Base-by-base conservation (phyloP, 2,113 vertebrate genomes). In the Salminus brasiliensis region DNA sequence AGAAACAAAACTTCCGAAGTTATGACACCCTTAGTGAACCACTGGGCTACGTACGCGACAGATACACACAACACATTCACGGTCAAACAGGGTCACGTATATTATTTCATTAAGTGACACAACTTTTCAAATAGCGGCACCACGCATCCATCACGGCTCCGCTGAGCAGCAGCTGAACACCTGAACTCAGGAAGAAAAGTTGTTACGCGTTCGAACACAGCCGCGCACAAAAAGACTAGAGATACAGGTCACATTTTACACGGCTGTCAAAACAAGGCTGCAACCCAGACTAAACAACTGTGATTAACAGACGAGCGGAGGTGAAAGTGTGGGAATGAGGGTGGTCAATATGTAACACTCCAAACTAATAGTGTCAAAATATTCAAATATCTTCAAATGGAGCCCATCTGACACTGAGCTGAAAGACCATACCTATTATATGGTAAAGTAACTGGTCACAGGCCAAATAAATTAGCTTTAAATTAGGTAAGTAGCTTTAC, bases 251-350 rank as follows among this genome's bases (percentile, higher is more conserved):
- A 21, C 74, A 79, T 88, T 85, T 87, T 85, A 80, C 78, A 41
- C 23, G 23, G 49, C 79, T 91, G 90, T 91, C 89, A 91, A 89
- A 91, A 91, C 85, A 91, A 82, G 68, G 21, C 76, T n/a, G 57
- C 15, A 52, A 63, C n/a, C 27, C 85, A 93, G 91, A 92, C 91
- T 91, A 90, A 92, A 92, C 91, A 90, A 45, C 52, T 41, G 32
- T 32, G 23, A 49, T 70, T 63, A 65, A 55, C 7, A 21, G 55
- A 75, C 32, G 23, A 70, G 55, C 34, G 52, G 27, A 47, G 70
- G 79, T 78, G 62, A 78, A 30, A 69, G 85, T 73, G 57, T 74
- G 76, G 86, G 77, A 71, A 76, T 25, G 52, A 41, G 41, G 34
- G 36, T 3, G 32, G 11, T 34, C 25, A 13, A 25, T 18, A 13